Evolutionary conservation across 1,140 invertebrate species (phyloP).

Genomic region (Vanessa atalanta): DNA sequence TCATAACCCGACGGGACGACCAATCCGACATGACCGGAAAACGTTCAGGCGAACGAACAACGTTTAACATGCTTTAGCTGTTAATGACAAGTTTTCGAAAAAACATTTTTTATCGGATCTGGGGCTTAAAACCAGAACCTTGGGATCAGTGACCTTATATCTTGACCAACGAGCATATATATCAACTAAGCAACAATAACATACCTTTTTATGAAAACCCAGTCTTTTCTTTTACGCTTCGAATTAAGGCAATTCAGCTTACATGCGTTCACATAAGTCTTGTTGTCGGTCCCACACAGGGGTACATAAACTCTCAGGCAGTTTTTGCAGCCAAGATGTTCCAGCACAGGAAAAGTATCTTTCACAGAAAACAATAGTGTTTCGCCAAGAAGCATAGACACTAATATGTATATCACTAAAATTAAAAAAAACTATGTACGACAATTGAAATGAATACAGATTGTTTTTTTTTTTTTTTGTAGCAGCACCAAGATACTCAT

Average conservation of each 20-base stretch:
- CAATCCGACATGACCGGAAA: too few relatives aligned
- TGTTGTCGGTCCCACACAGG: constrained; percentile 27
- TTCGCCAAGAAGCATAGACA: constrained; percentile 1
- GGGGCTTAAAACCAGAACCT: too few relatives aligned
- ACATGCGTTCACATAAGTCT: constrained; percentile 26
- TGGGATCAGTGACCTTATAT: too few relatives aligned
- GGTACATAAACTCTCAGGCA: constrained; percentile 33
- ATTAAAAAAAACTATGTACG: not conserved
- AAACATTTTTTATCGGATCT: too few relatives aligned
- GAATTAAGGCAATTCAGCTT: constrained; percentile 29
- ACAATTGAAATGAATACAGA: not conserved
- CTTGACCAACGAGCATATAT: not conserved
- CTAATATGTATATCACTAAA: constrained; percentile 16
- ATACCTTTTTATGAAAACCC: constrained; percentile 28
- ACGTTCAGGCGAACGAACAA: too few relatives aligned
- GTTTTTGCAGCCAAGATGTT: constrained; percentile 19
- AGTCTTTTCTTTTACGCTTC: constrained; percentile 10
- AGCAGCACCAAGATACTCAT: too few relatives aligned
- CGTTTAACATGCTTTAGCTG: too few relatives aligned
- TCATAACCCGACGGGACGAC: too few relatives aligned
- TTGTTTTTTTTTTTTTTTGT: too few relatives aligned
- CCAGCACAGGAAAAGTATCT: constrained; percentile 27
- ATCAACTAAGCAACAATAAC: not conserved
- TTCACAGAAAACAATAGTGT: not conserved
- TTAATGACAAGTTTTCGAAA: too few relatives aligned